Evolutionary conservation across 1,140 invertebrate genomes (phyloP), one percentile per base, ranked within the genome.

Genomic region (Papilio helenus): DNA sequence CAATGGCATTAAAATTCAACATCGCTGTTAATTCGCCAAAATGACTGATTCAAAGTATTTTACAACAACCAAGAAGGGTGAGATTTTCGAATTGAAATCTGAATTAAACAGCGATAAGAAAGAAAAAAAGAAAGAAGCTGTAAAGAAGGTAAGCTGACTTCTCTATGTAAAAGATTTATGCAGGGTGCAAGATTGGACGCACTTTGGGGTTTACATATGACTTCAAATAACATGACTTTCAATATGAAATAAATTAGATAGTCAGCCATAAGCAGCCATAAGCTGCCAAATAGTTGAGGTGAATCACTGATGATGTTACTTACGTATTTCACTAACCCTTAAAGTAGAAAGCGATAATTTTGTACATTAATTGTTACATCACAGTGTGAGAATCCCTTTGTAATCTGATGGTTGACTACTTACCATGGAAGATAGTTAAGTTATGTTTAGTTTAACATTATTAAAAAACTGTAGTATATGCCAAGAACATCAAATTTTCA

Each of bases 31-130:
- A 81, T 49, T 76, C 61, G 61, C 76, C 82, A 95, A 95, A 88
- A 99, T 99, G 99, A 99, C 99, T 65, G 99, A 99, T 95, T 99
- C 99, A 65, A 99, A 99, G 93, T 99, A 99, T 95, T 99, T 99
- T 91, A 99, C 99, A 9, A 99, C 99, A 81, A 99, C 99, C 79
- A 99, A 99, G 95, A 99, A 99, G 94, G 99, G 99, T 88, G 99
- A 99, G 96, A 99, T 99, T 89, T 99, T 99, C 95, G 99, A 99
- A 95, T 95, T 99, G 51, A 99, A 99, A 95, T 99, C 98, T 65
- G 99, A 99, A 93, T 95, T 99, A 18, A 99, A 99, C 92, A 99
- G 98, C 96, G 99, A 99, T 89, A 99, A 99, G 94, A 99, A 99
- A 92, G 99, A 99, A 90, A 99, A 99, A 95, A 99, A 99, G 92